Evolutionary conservation across 1,140 invertebrate genomes (phyloP).

Genomic region (Anadara kagoshimensis): DNA sequence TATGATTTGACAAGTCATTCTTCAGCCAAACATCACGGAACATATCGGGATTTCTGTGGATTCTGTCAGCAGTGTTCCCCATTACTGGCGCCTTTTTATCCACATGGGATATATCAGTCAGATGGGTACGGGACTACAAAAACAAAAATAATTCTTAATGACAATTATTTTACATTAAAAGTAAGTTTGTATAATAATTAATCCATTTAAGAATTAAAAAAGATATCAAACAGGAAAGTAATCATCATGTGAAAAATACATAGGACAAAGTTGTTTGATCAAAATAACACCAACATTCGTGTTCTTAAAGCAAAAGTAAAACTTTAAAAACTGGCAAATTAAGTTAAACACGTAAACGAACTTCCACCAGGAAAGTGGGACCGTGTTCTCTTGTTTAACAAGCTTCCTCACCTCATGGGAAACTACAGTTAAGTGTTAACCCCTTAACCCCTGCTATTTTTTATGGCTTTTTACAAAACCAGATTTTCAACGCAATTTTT

Average conservation of each 20-base stretch:
- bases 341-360: too few species aligned
- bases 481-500: too few species aligned
- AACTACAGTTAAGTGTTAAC: too few species aligned
- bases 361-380: too few species aligned
- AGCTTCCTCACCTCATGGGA: too few species aligned
- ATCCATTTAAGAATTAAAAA: not conserved
- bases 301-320: too few species aligned
- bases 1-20: slow-evolving; percentile 4
- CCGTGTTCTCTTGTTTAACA: too few species aligned
- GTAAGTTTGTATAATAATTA: not conserved
- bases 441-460: too few species aligned
- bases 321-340: too few species aligned
- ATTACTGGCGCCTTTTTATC: not conserved
- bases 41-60: slow-evolving; percentile 22
- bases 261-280: too few species aligned
- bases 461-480: too few species aligned
- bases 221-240: not conserved
- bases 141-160: not conserved
- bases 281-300: too few species aligned
- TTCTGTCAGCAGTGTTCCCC: slow-evolving; percentile 8
- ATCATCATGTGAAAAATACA: not conserved
- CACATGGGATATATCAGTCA: slow-evolving; percentile 5
- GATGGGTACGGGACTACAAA: slow-evolving; percentile 7
- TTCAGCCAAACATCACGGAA: not conserved
- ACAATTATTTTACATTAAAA: not conserved